A percentile compares a stretch with the other conserved stretches of the same genome.
Conservation (phyloP, 2,113 vertebrate species). For the Anguilla japonica region DNA sequence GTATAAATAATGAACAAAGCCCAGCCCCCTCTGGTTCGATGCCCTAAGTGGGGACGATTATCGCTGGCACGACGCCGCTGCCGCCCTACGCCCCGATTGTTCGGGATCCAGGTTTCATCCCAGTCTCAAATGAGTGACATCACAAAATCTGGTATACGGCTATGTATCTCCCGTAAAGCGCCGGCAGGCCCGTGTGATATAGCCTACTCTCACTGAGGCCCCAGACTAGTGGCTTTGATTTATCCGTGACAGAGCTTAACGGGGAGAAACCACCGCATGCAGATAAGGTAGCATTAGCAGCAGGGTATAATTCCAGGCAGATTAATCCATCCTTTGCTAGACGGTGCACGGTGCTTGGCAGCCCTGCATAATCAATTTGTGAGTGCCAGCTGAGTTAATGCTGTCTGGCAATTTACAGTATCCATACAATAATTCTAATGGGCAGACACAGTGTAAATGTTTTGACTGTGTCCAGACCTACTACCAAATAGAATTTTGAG, state of each 20-base stretch:
- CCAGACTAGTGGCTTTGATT: neutral
- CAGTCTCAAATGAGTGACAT: neutral
- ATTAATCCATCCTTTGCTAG: neutral
- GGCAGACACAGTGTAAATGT: neutral
- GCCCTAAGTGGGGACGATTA: neutral
- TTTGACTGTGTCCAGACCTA: neutral
- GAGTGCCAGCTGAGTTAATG: neutral
- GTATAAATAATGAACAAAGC: slow-evolving; percentile 24
- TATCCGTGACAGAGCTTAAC: neutral
- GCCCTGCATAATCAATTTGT: neutral
- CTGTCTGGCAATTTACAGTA: neutral
- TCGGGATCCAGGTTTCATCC: too few species aligned
- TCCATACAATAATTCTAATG: neutral
- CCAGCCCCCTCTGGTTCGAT: neutral
- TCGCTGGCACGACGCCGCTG: neutral
- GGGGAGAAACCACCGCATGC: neutral
- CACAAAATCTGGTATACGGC: neutral
- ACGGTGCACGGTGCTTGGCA: neutral
- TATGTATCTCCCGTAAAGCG: neutral
- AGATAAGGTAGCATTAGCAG: neutral
- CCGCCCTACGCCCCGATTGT: neutral
- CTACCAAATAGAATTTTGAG: neutral
- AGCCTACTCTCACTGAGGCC: neutral
- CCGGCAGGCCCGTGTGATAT: neutral
- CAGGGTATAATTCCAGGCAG: neutral